Conservation (phyloP, 1,140 invertebrate species). For the Belonocnema kinseyi region DNA sequence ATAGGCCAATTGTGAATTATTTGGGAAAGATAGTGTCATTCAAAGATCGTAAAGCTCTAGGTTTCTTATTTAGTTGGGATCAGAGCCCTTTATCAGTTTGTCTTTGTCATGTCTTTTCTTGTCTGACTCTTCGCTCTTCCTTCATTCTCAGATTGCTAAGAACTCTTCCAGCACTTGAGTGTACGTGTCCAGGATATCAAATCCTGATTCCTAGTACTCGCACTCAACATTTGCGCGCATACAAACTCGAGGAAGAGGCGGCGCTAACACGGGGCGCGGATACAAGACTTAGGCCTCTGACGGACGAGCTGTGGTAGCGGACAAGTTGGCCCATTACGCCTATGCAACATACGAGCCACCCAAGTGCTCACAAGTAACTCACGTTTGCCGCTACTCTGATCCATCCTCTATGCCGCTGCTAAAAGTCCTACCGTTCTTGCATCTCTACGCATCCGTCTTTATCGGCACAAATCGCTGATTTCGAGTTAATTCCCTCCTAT, state of each 20-base stretch:
- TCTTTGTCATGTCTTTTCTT: background rate
- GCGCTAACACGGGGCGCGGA: constrained; percentile 32
- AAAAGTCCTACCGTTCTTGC: constrained; percentile 9
- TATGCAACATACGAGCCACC: constrained; percentile 63
- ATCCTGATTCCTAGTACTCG: constrained; percentile 57
- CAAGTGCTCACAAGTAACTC: constrained; percentile 53
- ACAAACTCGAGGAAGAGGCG: constrained; percentile 47
- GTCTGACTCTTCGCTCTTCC: constrained; percentile 22
- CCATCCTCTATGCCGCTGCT: constrained; percentile 22
- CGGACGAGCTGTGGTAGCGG: constrained; percentile 66
- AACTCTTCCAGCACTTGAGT: constrained; percentile 38
- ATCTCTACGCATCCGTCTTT: constrained; percentile 7
- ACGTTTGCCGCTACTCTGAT: constrained; percentile 57
- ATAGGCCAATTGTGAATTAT: too few relatives aligned
- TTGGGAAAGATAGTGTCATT: too few relatives aligned
- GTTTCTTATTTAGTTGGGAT: too few relatives aligned
- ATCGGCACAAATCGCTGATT: background rate
- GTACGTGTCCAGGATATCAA: constrained; percentile 65
- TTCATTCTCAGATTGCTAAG: constrained; percentile 24
- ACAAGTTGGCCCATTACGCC: constrained; percentile 69
- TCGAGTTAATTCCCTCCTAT: background rate
- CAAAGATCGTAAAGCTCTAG: too few relatives aligned
- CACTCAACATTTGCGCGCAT: constrained; percentile 48
- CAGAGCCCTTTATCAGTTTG: too few relatives aligned
- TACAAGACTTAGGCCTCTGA: constrained; percentile 51